phyloP scores from a whole-genome alignment of 2,888 invertebrate species.

The Polydrusus tereticollis region DNA sequence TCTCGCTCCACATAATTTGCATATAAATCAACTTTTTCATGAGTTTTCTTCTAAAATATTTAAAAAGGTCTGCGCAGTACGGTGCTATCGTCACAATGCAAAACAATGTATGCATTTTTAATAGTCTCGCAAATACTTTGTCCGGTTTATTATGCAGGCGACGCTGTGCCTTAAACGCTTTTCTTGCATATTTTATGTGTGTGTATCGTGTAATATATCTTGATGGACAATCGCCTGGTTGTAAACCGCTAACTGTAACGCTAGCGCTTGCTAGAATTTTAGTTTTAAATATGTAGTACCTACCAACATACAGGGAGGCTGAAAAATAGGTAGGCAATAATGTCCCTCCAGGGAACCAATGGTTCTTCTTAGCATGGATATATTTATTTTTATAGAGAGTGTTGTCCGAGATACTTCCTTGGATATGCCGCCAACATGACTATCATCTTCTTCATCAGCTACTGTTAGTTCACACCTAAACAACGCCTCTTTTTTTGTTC shows the following conservation, averaged over 20 bases:
- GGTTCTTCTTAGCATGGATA: too few species aligned
- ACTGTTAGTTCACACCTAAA: too few species aligned
- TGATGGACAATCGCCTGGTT: not conserved
- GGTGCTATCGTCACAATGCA: slow-evolving; percentile 41
- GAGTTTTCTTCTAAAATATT: slow-evolving; percentile 44
- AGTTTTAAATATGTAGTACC: too few species aligned
- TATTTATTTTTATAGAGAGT: too few species aligned
- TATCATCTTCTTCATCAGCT: too few species aligned
- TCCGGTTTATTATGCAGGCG: slow-evolving; percentile 39
- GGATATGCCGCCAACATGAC: too few species aligned
- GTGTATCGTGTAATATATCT: slow-evolving; percentile 18
- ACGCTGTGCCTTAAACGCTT: slow-evolving; percentile 40
- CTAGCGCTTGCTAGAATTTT: not conserved
- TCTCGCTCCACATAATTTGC: slow-evolving; percentile 28
- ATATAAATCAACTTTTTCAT: slow-evolving; percentile 45
- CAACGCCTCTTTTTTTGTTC: too few species aligned
- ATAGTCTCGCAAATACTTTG: slow-evolving; percentile 42
- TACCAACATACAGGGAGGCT: too few species aligned
- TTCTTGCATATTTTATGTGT: slow-evolving; percentile 42
- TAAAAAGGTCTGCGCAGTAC: slow-evolving; percentile 27
- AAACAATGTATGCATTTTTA: slow-evolving; percentile 49
- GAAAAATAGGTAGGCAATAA: too few species aligned
- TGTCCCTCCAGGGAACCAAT: too few species aligned
- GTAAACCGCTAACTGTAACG: not conserved
- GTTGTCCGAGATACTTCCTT: too few species aligned